These are phyloP conservation scores for Cynocephalus volans DNA, from an alignment of 2,113 vertebrate species.

Conservation along the genomic window DNA sequence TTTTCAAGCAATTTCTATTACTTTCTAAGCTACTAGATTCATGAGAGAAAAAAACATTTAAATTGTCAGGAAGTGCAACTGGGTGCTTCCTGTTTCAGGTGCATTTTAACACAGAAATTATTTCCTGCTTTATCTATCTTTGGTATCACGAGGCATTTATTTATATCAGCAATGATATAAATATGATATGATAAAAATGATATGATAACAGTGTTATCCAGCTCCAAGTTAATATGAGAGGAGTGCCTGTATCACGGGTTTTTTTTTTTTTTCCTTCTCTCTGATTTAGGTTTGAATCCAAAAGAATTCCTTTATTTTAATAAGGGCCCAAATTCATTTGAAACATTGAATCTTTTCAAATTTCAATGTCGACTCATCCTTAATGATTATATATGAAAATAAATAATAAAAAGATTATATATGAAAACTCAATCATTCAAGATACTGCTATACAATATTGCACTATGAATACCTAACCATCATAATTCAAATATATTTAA, in stretches of 20 bases:
- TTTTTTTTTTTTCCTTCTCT: neutral
- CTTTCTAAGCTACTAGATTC: slow-evolving; percentile 36
- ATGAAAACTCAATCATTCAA: slow-evolving; percentile 56
- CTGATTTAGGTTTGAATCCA: slow-evolving; percentile 4
- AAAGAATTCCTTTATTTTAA: slow-evolving; percentile 56
- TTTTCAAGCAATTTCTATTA: slow-evolving; percentile 52
- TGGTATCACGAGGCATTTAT: neutral
- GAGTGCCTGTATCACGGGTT: neutral
- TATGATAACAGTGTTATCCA: neutral
- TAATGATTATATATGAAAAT: slow-evolving; percentile 41
- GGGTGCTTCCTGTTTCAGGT: neutral
- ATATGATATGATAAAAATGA: no score
- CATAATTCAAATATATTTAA: slow-evolving; percentile 34
- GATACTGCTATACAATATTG: neutral
- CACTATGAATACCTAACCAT: neutral
- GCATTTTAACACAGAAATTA: slow-evolving; percentile 39
- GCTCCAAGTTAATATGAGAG: neutral
- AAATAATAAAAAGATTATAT: slow-evolving; percentile 24
- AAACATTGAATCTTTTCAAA: slow-evolving; percentile 51
- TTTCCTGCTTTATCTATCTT: slow-evolving; percentile 49
- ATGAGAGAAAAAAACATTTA: slow-evolving; percentile 60
- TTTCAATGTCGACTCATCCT: neutral
- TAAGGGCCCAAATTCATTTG: slow-evolving; percentile 19
- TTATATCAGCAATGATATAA: slow-evolving; percentile 36
- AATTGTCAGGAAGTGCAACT: slow-evolving; percentile 53